Evolutionary conservation across 1,140 invertebrate genomes (phyloP).

Genomic region (Drosophila eugracilis): DNA sequence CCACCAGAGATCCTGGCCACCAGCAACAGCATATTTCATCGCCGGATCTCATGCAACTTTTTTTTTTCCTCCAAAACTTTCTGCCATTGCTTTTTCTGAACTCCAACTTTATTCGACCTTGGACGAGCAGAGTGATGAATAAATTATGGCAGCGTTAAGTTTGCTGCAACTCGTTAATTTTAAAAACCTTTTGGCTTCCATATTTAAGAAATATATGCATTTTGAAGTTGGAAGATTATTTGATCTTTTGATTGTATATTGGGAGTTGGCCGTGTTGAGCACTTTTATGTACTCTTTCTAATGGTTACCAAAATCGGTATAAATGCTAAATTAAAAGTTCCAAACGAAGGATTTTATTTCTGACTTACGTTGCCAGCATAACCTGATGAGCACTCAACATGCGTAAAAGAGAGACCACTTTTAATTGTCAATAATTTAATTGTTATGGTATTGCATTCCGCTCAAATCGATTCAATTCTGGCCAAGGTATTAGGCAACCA

Average conservation of each 20-base stretch:
- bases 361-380: neutral
- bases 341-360: neutral
- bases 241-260: neutral
- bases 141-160: slow-evolving; percentile 9
- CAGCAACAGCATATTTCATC: no score
- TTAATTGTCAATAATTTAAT: slow-evolving; percentile 28
- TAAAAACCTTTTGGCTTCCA: neutral
- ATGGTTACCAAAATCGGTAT: neutral
- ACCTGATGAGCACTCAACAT: neutral
- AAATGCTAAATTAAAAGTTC: neutral
- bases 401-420: neutral
- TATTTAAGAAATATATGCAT: slow-evolving; percentile 10
- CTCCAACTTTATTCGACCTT: slow-evolving; percentile 1
- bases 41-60: neutral
- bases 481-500: slow-evolving; percentile 23
- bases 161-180: neutral
- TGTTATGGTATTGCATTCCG: slow-evolving; percentile 34
- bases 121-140: slow-evolving; percentile 37
- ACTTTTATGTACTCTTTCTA: no score
- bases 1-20: neutral
- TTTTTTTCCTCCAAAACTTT: neutral
- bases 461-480: slow-evolving; percentile 4
- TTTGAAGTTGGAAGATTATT: neutral
- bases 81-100: neutral
- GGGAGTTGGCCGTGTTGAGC: no score